Percentiles rank a stretch among this genome's conserved stretches.
Conservation (phyloP, 2,888 invertebrate genomes). For the Lagria hirta region DNA sequence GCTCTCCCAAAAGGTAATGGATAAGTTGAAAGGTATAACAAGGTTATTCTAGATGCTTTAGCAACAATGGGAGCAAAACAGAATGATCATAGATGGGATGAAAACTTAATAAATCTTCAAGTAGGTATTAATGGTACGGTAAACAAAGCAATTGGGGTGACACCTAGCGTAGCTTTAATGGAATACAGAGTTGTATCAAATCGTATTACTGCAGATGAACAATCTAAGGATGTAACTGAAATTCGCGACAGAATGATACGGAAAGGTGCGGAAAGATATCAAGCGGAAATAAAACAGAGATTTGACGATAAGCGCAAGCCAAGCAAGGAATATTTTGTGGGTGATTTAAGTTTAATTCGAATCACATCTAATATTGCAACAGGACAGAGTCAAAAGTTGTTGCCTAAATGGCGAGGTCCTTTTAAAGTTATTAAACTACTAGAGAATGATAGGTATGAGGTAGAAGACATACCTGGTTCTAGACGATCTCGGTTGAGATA, state of each 20-base stretch:
- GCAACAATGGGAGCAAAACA: conserved; percentile 12
- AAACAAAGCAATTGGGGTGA: neutral
- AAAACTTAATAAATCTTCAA: conserved; percentile 17
- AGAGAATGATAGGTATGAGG: conserved; percentile 7
- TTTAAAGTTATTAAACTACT: conserved; percentile 11
- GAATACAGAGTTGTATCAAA: too few species aligned
- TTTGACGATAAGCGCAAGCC: conserved; percentile 16
- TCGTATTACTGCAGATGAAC: too few species aligned
- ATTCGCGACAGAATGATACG: conserved; percentile 9
- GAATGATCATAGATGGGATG: conserved; percentile 16
- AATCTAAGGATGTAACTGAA: conserved; percentile 20
- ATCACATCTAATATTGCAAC: conserved; percentile 16
- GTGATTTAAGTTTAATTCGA: conserved; percentile 22
- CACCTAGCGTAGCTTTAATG: too few species aligned
- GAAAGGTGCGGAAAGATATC: conserved; percentile 3
- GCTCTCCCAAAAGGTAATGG: conserved; percentile 20
- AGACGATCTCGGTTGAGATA: neutral
- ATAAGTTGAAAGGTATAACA: conserved; percentile 19
- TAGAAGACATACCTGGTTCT: conserved; percentile 2
- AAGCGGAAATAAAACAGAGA: conserved; percentile 19
- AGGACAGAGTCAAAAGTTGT: conserved; percentile 24
- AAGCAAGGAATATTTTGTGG: conserved; percentile 8
- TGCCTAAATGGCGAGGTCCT: conserved; percentile 28
- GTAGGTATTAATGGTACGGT: conserved; percentile 19
- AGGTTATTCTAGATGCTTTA: conserved; percentile 12